Base-by-base conservation (phyloP, 2,113 vertebrate genomes). In the Poecile atricapillus region DNA sequence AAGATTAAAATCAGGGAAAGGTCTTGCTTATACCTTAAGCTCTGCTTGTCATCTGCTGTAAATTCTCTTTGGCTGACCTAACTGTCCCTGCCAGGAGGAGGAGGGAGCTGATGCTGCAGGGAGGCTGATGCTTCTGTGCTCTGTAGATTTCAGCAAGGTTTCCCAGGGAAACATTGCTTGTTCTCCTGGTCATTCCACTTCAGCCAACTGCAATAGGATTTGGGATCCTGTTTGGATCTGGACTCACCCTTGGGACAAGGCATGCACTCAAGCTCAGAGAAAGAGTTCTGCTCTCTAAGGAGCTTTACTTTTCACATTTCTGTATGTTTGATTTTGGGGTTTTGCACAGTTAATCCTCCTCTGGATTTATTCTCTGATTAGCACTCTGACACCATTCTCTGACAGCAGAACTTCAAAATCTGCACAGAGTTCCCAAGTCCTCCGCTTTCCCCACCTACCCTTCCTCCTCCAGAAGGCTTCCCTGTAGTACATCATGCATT, bases 401-500 rank as follows among this genome's bases (percentile, higher is more conserved):
- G 39, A 77, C 13, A 89, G 37, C 15, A 81, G 52, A 74, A 9
- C n/a, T 90, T 89, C 49, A n/a, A 88, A 63, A 44, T 35, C 30
- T 3, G 3, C 0, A 0, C 13, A 59, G 50, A 33, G 15, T 1
- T 64, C 43, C 35, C 24, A 64, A 53, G n/a, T 44, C 50, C 35
- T 93, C 73, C 7, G 2, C 37, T 46, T 84, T n/a, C 50, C 33
- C 64, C 52, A 94, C 97, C 5, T 97, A 99, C 99, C 99, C 52
- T 98, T 99, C 84, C 98, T 99, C 97, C 97, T 98, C 99, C 99
- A 99, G 97, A 99, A 99, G 95, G 98, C 98, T 89, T 99, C 99
- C 53, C 90, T 98, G 98, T 99, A 99, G 98, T 99, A 99, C 89
- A 99, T 97, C 99, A 99, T 99, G 97, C 98, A 99, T 95, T 99